These are phyloP conservation scores for Oncorhynchus keta DNA, from an alignment of 2,113 vertebrate species.

Conservation along the genomic window DNA sequence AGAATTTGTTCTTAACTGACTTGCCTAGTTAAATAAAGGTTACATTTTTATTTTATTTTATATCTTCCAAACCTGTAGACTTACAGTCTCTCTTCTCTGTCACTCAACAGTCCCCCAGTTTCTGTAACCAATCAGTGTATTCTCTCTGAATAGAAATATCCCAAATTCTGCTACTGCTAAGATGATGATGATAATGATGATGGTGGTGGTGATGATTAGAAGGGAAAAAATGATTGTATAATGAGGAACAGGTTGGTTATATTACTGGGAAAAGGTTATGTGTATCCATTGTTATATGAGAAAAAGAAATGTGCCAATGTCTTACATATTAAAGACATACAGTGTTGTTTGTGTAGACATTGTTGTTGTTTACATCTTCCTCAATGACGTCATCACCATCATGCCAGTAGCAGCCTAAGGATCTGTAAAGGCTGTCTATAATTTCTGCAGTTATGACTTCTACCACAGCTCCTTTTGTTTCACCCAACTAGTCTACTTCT, in stretches of 20 bases:
- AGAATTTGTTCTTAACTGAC: no score
- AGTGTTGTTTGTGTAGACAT: background rate
- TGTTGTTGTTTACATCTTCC: background rate
- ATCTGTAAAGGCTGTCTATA: background rate
- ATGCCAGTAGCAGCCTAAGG: background rate
- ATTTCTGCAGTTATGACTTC: no score
- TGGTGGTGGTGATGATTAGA: background rate
- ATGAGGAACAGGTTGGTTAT: background rate
- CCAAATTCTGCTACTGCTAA: no score
- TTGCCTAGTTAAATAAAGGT: no score
- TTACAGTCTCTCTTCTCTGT: background rate
- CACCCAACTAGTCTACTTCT: no score
- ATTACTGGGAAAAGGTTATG: no score
- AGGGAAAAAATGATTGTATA: background rate
- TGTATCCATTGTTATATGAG: background rate
- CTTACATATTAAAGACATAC: background rate
- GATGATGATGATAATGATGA: background rate
- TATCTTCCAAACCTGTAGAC: conserved; percentile 43
- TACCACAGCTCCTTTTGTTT: no score
- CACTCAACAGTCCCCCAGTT: background rate
- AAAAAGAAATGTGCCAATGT: no score
- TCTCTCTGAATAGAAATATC: no score
- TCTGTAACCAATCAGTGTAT: background rate
- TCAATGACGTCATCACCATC: background rate
- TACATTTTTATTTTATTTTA: no score